Conservation (phyloP, 2,888 invertebrate genomes). For the Bugula neritina region DNA sequence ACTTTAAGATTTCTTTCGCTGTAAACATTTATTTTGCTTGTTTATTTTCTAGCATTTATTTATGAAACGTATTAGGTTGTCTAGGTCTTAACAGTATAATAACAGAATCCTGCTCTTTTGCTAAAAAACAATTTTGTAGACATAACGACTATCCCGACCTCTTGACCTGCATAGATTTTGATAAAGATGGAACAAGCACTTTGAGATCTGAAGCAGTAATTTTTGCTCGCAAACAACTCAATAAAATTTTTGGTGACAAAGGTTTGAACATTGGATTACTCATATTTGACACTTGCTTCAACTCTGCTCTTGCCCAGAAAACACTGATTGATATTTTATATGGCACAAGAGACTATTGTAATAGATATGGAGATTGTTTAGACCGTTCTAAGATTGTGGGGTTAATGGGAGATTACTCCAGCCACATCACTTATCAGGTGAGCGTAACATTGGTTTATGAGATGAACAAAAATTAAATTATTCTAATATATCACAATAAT, state of each 20-base stretch:
- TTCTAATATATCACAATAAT: neutral
- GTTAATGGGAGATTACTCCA: neutral
- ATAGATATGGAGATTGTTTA: neutral
- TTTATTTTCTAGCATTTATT: too few relatives aligned
- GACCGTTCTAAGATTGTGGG: neutral
- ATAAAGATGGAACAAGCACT: neutral
- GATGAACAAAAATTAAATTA: neutral
- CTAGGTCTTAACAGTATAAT: too few relatives aligned
- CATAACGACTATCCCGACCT: neutral
- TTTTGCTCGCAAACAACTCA: neutral
- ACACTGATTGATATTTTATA: neutral
- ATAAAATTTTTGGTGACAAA: neutral
- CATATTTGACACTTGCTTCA: neutral
- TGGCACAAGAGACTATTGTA: neutral
- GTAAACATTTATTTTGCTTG: too few relatives aligned
- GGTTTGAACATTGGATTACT: neutral
- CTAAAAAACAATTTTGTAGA: neutral
- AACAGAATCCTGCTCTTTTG: too few relatives aligned
- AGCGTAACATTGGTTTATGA: neutral
- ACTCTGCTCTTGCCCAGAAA: neutral
- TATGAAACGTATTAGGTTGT: too few relatives aligned
- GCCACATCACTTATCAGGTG: neutral
- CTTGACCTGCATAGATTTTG: neutral
- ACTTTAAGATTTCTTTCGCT: too few relatives aligned
- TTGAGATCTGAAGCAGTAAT: neutral